Conservation (phyloP, 2,113 vertebrate genomes). For the Miniopterus natalensis region DNA sequence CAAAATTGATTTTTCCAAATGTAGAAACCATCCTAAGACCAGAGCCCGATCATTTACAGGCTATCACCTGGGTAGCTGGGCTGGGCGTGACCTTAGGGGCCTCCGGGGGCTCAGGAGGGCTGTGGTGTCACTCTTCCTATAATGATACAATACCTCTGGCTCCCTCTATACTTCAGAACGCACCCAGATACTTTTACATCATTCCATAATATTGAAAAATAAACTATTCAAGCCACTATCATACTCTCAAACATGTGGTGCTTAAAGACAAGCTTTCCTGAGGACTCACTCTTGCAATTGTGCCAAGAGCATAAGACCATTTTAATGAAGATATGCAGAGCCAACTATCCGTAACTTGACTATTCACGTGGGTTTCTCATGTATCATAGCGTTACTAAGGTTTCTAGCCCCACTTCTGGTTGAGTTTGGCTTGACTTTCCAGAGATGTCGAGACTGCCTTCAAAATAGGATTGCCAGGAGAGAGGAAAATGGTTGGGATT, state of each 20-base stretch:
- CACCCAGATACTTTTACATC: not conserved
- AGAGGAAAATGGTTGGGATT: not conserved
- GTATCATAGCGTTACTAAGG: not conserved
- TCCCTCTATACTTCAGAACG: not conserved
- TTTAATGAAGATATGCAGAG: not conserved
- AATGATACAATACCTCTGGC: not conserved
- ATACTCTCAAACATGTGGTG: not conserved
- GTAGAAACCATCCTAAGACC: not conserved
- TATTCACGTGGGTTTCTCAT: not conserved
- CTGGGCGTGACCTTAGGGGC: not conserved
- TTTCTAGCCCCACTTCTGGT: not conserved
- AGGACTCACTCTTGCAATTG: not conserved
- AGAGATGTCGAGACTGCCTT: not conserved
- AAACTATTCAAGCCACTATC: not conserved
- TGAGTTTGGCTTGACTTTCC: not conserved
- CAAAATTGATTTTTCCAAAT: not conserved
- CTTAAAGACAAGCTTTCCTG: constrained; percentile 9
- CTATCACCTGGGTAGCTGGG: not conserved
- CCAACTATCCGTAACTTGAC: not conserved
- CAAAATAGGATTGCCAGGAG: not conserved
- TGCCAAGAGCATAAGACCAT: not conserved
- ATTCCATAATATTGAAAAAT: not conserved
- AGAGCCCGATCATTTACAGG: not conserved
- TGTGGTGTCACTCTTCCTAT: not conserved
- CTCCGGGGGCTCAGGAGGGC: not conserved